phyloP scores from a whole-genome alignment of 2,113 vertebrate species.

The Boleophthalmus pectinirostris region DNA sequence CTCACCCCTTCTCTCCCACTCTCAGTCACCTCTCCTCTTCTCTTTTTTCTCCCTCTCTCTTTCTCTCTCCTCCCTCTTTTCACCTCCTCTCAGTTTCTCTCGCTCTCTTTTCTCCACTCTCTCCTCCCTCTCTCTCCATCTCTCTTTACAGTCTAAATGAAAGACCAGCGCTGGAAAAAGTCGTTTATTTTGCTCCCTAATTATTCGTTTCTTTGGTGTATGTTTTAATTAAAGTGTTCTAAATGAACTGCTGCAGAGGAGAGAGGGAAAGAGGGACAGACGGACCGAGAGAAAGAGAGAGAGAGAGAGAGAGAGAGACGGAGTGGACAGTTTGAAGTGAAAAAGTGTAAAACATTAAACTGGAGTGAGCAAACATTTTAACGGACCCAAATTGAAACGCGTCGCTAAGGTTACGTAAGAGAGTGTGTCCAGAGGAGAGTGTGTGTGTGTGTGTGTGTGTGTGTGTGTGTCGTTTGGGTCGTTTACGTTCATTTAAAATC shows the following conservation, averaged over 20 bases:
- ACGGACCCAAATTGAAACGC: neutral
- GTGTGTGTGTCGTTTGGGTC: too few relatives aligned
- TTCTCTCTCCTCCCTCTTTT: too few relatives aligned
- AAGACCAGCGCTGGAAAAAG: neutral
- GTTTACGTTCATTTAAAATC: too few relatives aligned
- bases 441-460: too few relatives aligned
- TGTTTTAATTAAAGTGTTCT: neutral
- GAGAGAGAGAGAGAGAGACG: neutral
- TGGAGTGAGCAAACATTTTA: neutral
- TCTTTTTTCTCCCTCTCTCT: too few relatives aligned
- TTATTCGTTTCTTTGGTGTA: neutral
- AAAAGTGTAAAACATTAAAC: neutral
- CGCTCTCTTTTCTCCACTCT: too few relatives aligned
- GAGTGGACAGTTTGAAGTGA: neutral
- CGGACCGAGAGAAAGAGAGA: neutral
- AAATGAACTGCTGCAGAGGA: neutral
- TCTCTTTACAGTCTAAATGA: neutral
- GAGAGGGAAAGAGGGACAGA: neutral
- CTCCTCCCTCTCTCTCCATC: too few relatives aligned
- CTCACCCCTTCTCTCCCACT: too few relatives aligned
- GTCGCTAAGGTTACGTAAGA: neutral
- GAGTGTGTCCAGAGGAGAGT: too few relatives aligned
- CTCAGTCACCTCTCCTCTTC: too few relatives aligned
- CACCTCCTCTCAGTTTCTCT: neutral
- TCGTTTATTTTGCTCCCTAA: neutral